Evolutionary conservation across 2,113 vertebrate genomes (phyloP), one percentile per base, ranked within the genome.

Genomic region (Xenopus laevis): DNA sequence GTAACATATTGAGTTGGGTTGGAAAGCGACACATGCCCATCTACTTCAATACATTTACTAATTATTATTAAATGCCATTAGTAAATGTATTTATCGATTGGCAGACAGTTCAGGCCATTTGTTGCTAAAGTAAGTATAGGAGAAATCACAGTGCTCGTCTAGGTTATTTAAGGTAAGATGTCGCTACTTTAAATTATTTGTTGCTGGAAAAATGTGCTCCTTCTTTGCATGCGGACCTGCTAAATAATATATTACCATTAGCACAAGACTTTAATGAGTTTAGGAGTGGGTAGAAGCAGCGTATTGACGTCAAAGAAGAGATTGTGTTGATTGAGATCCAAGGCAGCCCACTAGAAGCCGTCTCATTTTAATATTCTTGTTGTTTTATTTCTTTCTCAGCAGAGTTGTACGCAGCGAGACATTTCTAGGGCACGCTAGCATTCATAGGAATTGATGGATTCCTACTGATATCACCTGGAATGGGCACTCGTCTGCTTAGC

Each of bases 351-450:
- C 20, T 17, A 33, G 12, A 45, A 72, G 55, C 61, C 4, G n/a
- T 23, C 27, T 30, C 20, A 53, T 63, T 63, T 65, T 30, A 52
- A 74, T 46, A 65, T 59, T 47, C 63, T 65, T 59, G 13, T 57
- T 65, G 13, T 46, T 59, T 30, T 30, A 20, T 40, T 27, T 68
- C 46, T 63, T 27, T 57, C 1, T 8, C 17, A 13, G 55, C 16
- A 46, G 58, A 21, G 60, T 40, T 27, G 30, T 75, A 61, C 62
- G 18, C 23, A 27, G 13, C 2, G 18, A 68, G 65, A 68, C 72
- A 12, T 74, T 74, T 74, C 72, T 75, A 44, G 72, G 72, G 45
- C 72, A 68, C 45, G 10, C 17, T 33, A 60, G 4, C 65, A 13
- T 62, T 75, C 21, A 68, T 62, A 21, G 65, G 46, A 57, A 61